Conservation (phyloP, 2,113 vertebrate genomes). For the Camelus dromedarius region DNA sequence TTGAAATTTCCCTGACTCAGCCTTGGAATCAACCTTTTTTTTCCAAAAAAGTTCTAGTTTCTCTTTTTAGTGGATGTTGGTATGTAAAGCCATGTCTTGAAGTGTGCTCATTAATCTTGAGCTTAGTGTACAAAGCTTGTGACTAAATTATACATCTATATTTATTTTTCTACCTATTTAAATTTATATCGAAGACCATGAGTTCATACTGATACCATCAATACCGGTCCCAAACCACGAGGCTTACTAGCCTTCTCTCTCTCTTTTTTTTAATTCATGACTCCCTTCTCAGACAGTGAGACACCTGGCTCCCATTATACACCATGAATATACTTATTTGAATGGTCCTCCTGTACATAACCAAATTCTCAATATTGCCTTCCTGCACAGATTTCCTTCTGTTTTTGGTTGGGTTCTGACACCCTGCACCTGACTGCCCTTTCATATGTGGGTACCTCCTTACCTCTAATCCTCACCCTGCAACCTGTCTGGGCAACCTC, state of each 20-base stretch:
- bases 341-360: background rate
- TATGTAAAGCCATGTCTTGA: background rate
- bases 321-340: background rate
- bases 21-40: background rate
- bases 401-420: background rate
- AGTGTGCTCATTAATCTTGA: background rate
- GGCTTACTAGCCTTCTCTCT: background rate
- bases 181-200: conserved; percentile 37
- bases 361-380: background rate
- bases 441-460: background rate
- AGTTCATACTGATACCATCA: background rate
- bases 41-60: background rate
- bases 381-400: background rate
- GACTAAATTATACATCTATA: background rate
- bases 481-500: background rate
- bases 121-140: background rate
- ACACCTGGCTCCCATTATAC: background rate
- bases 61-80: background rate
- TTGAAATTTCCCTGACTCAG: background rate
- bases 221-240: background rate
- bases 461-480: background rate
- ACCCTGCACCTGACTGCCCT: background rate
- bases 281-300: background rate
- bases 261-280: background rate
- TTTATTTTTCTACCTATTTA: background rate